Base-by-base conservation (phyloP, 2,113 vertebrate genomes). In the Colaptes auratus region DNA sequence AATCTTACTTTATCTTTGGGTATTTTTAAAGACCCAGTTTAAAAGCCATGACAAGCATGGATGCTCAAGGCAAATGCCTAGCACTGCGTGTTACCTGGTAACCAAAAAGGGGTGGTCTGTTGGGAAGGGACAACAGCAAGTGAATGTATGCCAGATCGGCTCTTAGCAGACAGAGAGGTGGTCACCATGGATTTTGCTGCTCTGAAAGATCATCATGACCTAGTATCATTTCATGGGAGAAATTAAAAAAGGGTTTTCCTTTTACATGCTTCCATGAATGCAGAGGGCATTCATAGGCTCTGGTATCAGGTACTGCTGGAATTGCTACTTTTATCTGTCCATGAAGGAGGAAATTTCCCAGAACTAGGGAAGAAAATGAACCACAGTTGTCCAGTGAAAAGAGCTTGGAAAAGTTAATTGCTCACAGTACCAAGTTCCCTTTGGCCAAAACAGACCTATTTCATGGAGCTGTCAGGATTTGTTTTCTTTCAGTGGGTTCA, bases 1-100 rank as follows among this genome's bases (percentile, higher is more conserved):
- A 87, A 70, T 90, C 90, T 88, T 96, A 91, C 93, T 96, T 96
- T 92, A 96, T 91, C 87, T 79, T 88, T 84, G 70, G 82, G 79
- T 96, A 95, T 96, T 96, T 96, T 77, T 92, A 92, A 93, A 92
- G 90, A 61, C 53, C 13, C 81, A 66, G 84, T 87, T 80, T 76
- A 82, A 93, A 95, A 95, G 95, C 73, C 83, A 89, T 88, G 92
- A 75, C 90, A 94, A 90, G 79, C 89, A 94, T 76, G 5, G 7
- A 82, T 94, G 87, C 87, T 81, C 95, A 93, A 93, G 91, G 89
- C 92, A 95, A 96, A 91, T 88, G 94, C 95, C 80, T 94, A 88
- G 94, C 92, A 82, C 52, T 90, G 35, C 0, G 17, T 92, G 96
- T 96, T 96, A 95, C 94, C 85, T 93, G 93, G 96, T 96, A 96